A percentile compares a stretch with the other conserved stretches of the same genome.
Evolutionary conservation across 2,888 invertebrate genomes (phyloP).

Genomic region (Microchrysa polita): DNA sequence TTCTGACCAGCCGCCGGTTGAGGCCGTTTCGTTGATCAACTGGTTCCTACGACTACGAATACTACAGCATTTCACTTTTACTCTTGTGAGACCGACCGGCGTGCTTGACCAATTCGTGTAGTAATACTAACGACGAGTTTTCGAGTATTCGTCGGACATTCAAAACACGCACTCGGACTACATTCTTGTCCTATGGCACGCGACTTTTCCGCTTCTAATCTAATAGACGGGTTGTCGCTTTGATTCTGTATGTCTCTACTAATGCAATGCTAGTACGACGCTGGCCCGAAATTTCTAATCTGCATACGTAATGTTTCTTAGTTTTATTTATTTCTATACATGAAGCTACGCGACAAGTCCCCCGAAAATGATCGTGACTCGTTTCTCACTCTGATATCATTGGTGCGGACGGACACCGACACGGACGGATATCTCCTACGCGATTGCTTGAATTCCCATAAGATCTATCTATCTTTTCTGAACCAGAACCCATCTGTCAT

Average conservation of each 20-base stretch:
- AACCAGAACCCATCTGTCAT: constrained; percentile 16
- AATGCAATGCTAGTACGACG: neutral
- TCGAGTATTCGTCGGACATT: neutral
- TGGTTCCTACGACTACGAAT: no score
- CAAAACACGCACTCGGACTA: constrained; percentile 10
- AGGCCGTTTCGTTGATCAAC: neutral
- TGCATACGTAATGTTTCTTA: no score
- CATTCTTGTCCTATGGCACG: constrained; percentile 16
- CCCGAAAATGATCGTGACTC: neutral
- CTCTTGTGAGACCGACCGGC: no score
- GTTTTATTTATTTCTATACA: no score
- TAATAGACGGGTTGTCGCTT: constrained; percentile 11
- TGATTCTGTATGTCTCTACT: neutral
- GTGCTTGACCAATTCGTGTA: neutral
- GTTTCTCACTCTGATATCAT: neutral
- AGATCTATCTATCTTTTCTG: neutral
- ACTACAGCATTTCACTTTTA: no score
- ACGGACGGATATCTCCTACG: neutral
- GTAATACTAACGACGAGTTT: no score
- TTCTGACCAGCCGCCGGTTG: no score
- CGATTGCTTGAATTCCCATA: neutral
- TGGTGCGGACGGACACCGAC: neutral
- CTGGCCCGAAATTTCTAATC: neutral
- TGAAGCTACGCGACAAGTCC: no score
- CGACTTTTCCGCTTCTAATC: constrained; percentile 23